phyloP scores from a whole-genome alignment of 2,888 invertebrate species.

The Athrips mouffetella region DNA sequence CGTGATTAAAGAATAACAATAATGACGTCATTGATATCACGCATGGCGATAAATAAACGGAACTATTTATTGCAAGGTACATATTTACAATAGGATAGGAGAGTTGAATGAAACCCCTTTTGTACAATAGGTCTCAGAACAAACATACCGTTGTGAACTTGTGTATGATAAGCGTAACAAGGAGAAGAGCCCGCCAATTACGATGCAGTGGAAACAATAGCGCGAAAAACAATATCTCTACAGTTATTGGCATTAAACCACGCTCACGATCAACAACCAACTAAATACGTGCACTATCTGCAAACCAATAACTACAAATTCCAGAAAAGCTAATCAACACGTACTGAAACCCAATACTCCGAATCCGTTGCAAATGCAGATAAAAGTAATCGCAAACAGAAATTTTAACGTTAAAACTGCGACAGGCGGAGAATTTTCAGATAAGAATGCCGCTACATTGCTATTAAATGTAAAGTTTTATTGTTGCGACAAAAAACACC shows the following conservation, averaged over 20 bases:
- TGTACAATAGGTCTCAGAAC: constrained; percentile 10
- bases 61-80: neutral
- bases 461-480: constrained; percentile 7
- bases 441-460: constrained; percentile 37
- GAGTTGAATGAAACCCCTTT: constrained; percentile 14
- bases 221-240: constrained; percentile 17
- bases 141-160: constrained; percentile 22
- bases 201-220: constrained; percentile 21
- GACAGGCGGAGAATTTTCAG: constrained; percentile 40
- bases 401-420: constrained; percentile 36
- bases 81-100: constrained; percentile 7
- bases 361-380: constrained; percentile 28
- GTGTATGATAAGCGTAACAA: constrained; percentile 20
- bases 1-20: constrained; percentile 2
- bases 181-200: constrained; percentile 21
- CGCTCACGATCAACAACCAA: neutral
- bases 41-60: neutral
- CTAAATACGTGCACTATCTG: constrained; percentile 16
- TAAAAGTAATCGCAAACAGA: constrained; percentile 39
- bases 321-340: constrained; percentile 10
- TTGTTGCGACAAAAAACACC: constrained; percentile 24
- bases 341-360: constrained; percentile 15
- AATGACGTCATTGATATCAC: constrained; percentile 1
- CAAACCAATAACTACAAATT: constrained; percentile 4
- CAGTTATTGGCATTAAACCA: constrained; percentile 20